Conservation (phyloP, 1,140 invertebrate genomes). For the Trinorchestia longiramus region DNA sequence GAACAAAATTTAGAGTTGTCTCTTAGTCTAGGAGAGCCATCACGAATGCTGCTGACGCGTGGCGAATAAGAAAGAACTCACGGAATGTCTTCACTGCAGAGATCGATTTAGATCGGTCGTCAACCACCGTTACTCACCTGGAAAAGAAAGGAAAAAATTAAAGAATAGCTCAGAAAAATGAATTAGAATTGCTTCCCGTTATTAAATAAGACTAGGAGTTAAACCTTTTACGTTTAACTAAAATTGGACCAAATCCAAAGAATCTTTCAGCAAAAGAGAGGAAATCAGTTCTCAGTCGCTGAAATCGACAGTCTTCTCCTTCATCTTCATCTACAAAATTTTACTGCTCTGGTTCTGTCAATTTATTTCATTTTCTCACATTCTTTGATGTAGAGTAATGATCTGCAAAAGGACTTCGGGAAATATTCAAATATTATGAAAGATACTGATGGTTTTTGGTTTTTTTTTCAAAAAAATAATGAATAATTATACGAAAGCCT, state of each 20-base stretch:
- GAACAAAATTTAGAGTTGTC: background rate
- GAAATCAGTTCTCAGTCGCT: background rate
- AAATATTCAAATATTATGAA: background rate
- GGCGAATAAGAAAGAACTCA: background rate
- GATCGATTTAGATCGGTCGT: background rate
- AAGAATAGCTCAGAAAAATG: background rate
- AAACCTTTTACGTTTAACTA: background rate
- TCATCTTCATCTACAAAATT: background rate
- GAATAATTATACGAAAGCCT: background rate
- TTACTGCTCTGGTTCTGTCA: background rate
- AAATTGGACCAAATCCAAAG: background rate
- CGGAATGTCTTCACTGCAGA: background rate
- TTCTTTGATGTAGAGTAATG: background rate
- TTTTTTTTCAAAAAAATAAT: background rate
- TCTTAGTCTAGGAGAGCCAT: background rate
- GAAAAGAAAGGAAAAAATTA: background rate
- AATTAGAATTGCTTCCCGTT: background rate
- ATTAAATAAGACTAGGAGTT: background rate
- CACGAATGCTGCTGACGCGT: background rate
- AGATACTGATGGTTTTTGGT: background rate
- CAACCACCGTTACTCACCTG: slow-evolving; percentile 29
- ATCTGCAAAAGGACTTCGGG: background rate
- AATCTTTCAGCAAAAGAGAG: background rate
- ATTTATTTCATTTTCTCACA: background rate
- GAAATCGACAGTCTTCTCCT: background rate